Evolutionary conservation across 2,888 invertebrate genomes (phyloP).

Genomic region (Liodrosophila aerea): DNA sequence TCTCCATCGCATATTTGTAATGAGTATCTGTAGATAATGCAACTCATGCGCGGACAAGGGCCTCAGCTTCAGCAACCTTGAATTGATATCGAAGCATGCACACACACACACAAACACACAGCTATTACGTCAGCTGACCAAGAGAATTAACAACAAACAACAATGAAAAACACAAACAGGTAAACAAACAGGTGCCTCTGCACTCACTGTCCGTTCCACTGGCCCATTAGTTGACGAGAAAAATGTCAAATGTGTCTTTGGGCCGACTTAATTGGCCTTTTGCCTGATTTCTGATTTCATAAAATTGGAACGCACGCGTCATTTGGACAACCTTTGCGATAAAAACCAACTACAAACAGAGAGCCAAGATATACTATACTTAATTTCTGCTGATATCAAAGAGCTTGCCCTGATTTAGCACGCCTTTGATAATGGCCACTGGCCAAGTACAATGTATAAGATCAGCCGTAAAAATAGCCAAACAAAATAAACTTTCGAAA

Average conservation of each 20-base stretch:
- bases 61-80: constrained; percentile 51
- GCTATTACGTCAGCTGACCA: constrained; percentile 59
- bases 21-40: constrained; percentile 35
- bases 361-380: constrained; percentile 13
- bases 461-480: constrained; percentile 60
- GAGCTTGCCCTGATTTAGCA: constrained; percentile 43
- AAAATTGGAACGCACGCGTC: constrained; percentile 56
- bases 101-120: no score
- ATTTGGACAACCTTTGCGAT: constrained; percentile 48
- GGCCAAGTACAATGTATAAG: constrained; percentile 29
- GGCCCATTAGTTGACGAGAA: constrained; percentile 42
- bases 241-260: constrained; percentile 60
- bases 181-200: constrained; percentile 10
- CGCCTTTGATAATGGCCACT: constrained; percentile 44
- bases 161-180: constrained; percentile 8
- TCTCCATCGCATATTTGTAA: no score
- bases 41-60: constrained; percentile 32
- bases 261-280: constrained; percentile 46
- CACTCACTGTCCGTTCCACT: constrained; percentile 24
- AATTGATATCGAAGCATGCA: constrained; percentile 32
- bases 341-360: constrained; percentile 21
- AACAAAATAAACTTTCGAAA: constrained; percentile 28
- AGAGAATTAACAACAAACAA: constrained; percentile 19
- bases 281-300: constrained; percentile 32
- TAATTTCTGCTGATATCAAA: constrained; percentile 40